Percentiles rank a stretch among this genome's conserved stretches.
phyloP scores from a whole-genome alignment of 2,113 vertebrate species.

The Heterotis niloticus region DNA sequence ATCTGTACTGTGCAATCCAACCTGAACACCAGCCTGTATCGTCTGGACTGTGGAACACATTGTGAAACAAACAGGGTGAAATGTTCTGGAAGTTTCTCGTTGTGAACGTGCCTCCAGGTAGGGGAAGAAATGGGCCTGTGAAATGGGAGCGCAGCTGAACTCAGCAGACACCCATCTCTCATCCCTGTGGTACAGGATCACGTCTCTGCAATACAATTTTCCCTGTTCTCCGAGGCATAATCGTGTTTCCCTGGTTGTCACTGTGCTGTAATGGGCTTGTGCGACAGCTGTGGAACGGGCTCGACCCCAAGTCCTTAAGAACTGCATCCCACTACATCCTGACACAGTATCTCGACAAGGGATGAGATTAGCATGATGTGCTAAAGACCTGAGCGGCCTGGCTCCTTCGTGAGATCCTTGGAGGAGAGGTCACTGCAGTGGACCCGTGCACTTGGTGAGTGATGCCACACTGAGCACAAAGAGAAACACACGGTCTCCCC shows the following conservation, averaged over 20 bases:
- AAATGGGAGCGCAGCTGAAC: neutral
- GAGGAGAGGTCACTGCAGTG: no score
- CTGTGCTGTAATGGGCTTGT: neutral
- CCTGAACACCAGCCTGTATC: neutral
- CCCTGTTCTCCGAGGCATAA: slow-evolving; percentile 1
- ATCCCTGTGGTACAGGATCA: neutral
- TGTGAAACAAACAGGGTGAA: neutral
- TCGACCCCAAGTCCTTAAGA: neutral
- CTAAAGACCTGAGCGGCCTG: neutral
- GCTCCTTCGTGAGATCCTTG: neutral
- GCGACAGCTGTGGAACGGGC: neutral
- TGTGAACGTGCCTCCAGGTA: neutral
- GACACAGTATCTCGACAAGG: neutral
- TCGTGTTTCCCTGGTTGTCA: neutral
- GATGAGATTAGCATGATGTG: slow-evolving; percentile 1
- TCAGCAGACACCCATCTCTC: neutral
- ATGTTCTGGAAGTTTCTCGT: neutral
- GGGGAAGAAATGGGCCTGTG: neutral
- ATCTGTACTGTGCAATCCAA: neutral
- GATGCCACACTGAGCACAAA: no score
- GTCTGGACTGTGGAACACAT: neutral
- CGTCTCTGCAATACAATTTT: neutral
- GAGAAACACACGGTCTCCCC: no score
- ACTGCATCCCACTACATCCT: neutral
- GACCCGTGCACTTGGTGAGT: no score